Percentiles rank a stretch among this genome's conserved stretches.
Evolutionary conservation across 2,888 invertebrate genomes (phyloP).

Genomic region (Caenorhabditis imperialis): DNA sequence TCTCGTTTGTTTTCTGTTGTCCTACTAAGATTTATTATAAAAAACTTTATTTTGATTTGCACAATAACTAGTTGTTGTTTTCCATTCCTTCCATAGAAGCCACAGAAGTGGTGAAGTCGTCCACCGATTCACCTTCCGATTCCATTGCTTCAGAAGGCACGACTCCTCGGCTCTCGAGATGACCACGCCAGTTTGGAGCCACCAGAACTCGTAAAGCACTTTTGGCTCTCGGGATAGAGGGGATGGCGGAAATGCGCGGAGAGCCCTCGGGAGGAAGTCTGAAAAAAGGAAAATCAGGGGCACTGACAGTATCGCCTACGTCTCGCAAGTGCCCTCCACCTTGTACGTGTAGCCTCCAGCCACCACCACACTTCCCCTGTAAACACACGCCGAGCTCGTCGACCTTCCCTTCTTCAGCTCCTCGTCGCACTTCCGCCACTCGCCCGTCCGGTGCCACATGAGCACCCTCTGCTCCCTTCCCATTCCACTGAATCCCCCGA

Average conservation of each 20-base stretch:
- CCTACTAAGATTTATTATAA: neutral
- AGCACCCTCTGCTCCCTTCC: constrained; percentile 24
- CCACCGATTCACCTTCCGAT: too few relatives aligned
- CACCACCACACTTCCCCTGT: constrained; percentile 30
- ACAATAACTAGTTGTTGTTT: too few relatives aligned
- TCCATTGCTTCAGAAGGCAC: too few relatives aligned
- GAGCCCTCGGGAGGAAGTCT: neutral
- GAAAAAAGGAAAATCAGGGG: neutral
- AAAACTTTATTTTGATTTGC: neutral
- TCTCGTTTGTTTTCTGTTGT: neutral
- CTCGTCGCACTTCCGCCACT: constrained; percentile 23
- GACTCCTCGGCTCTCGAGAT: constrained; percentile 26
- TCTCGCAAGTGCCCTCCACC: constrained; percentile 42
- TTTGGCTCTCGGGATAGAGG: constrained; percentile 12
- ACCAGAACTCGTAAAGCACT: constrained; percentile 26
- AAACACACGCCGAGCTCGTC: constrained; percentile 32
- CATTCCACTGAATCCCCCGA: constrained; percentile 44
- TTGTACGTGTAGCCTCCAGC: constrained; percentile 38
- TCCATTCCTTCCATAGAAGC: too few relatives aligned
- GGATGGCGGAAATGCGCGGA: neutral
- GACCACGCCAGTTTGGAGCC: constrained; percentile 29
- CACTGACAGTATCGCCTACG: neutral
- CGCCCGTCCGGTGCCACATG: constrained; percentile 23
- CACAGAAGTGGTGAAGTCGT: too few relatives aligned
- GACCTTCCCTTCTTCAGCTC: constrained; percentile 25